Percentiles rank a stretch among this genome's conserved stretches.
phyloP scores from a whole-genome alignment of 2,113 vertebrate genomes.

The Oplegnathus fasciatus region DNA sequence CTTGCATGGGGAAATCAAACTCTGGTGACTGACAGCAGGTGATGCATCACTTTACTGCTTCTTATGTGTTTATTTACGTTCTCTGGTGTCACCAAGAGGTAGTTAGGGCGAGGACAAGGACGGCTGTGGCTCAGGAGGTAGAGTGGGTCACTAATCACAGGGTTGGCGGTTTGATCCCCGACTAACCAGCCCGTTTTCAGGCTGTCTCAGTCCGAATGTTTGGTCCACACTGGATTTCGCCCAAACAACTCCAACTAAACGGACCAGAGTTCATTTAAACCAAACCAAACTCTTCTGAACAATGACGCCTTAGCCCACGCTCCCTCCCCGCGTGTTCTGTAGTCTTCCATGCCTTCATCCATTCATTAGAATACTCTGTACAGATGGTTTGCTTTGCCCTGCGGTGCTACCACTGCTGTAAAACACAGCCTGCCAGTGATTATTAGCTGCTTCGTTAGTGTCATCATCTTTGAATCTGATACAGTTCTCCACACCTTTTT shows the following conservation, averaged over 20 bases:
- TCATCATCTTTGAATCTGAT: conserved; percentile 24
- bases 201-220: background rate
- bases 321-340: background rate
- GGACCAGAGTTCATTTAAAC: background rate
- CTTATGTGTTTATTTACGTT: too few relatives aligned
- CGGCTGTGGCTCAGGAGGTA: too few relatives aligned
- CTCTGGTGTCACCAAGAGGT: too few relatives aligned
- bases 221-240: background rate
- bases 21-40: too few relatives aligned
- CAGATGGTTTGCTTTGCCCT: conserved; percentile 1
- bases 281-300: background rate
- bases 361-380: conserved; percentile 7
- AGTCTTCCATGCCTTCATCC: background rate
- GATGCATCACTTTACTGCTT: too few relatives aligned
- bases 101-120: too few relatives aligned
- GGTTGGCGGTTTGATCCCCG: too few relatives aligned
- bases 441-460: conserved; percentile 21
- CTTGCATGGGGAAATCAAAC: too few relatives aligned
- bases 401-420: background rate
- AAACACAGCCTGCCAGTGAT: conserved; percentile 5
- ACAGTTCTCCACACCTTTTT: background rate
- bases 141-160: too few relatives aligned
- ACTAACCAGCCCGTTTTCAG: background rate
- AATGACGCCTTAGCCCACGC: background rate
- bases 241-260: background rate